Base-by-base conservation (phyloP, 2,113 vertebrate genomes). In the Amblyornis subalaris region DNA sequence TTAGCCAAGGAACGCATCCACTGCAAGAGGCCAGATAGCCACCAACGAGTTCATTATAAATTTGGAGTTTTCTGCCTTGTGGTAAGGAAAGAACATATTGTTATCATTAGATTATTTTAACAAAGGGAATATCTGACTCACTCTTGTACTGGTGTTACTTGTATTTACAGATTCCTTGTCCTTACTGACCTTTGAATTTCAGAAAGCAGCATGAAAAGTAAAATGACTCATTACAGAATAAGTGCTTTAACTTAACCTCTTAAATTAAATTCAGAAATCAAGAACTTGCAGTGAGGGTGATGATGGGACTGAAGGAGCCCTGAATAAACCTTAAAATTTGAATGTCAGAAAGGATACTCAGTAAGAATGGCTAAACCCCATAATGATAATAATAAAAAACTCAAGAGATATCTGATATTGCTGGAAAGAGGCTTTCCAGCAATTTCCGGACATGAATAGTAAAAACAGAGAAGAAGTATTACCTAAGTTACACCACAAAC, bases 21-120 rank as follows among this genome's bases (percentile, higher is more conserved):
- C n/a, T 82, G 53, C 48, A 89, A 85, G 42, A 78, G 67, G 72
- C 76, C 86, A 84, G 58, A 73, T 22, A 72, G 54, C 17, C 77
- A 55, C 42, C 28, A 57, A 62, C 4, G 35, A 85, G 35, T 50
- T 90, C 24, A 29, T 61, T 64, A 35, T 17, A 62, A 73, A 80
- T 7, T 12, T 69, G 66, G 53, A 81, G 28, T 36, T 42, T 82
- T 92, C 28, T 85, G 72, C 40, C 22, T 62, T 82, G 76, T 78
- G 40, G 45, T 36, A 47, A 76, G 57, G 82, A 91, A 91, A 69
- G 45, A 94, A 75, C 70, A 92, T 92, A 42, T 51, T 90, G 70
- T 77, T 85, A 82, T 82, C 61, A 19, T 92, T 86, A 84, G 28
- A 57, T 88, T 86, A 85, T 82, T 95, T 78, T 73, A 79, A 78